Evolutionary conservation across 2,888 invertebrate species (phyloP), one percentile per base, ranked within the genome.

Genomic region (Ischnus inquisitorius): DNA sequence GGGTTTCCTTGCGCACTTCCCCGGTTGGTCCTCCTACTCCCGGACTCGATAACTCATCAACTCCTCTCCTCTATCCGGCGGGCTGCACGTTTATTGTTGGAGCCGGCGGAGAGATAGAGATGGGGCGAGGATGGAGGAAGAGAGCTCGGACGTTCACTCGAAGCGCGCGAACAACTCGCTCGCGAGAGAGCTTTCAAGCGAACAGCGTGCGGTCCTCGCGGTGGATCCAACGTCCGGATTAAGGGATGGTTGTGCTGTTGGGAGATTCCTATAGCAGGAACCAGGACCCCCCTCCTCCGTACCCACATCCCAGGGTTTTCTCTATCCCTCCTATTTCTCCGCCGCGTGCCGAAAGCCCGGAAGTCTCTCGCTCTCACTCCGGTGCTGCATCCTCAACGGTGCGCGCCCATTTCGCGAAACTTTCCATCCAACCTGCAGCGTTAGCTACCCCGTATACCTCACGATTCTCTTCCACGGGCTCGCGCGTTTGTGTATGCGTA

Each of bases 1-100:
- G 62, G 62, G 74, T 48, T 67, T 67, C 64, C 76, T 72, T 72
- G 60, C 34, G 62, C 64, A 39, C 48, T 64, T 34, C 43, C 75
- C 57, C 60, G 60, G 43, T 71, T 71, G 69, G 71, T 78, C 48
- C 69, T 62, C 75, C 54, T n/a, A n/a, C n/a, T 54, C 68, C 68
- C 60, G 71, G 65, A 79, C 68, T 82, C 82, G 75, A 84, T 84
- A 82, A 84, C 79, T 84, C 84, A 82, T 82, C 84, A 75, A 82
- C 75, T 77, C 80, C 80, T 72, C 41, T 41, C 60, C 54, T 65
- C 64, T 77, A 12, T 25, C 14, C 25, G 22, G 57, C 25, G 54
- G 16, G 54, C n/a, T 5, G 62, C 48, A 39, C 78, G 69, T 69
- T 84, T 79, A 81, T 81, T 84, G 84, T 81, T 81, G n/a, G n/a